Percentiles rank a stretch among this genome's conserved stretches.
Conservation (phyloP, 2,888 invertebrate species). For the Yponomeuta evonymella region DNA sequence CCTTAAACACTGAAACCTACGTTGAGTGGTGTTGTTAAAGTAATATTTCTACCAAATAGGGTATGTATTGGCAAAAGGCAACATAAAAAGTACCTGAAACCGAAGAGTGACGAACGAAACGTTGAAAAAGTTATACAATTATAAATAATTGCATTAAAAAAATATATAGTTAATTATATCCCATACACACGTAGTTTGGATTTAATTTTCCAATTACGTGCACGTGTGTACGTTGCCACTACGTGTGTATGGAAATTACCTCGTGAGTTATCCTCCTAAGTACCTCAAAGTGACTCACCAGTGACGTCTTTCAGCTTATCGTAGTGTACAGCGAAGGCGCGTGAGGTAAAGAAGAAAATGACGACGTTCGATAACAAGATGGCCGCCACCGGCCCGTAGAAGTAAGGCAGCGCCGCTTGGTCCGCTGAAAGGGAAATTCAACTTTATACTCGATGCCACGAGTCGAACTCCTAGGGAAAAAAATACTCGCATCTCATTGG, state of each 20-base stretch:
- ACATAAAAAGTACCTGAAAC: background rate
- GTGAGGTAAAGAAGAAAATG: slow-evolving; percentile 73
- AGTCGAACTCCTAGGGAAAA: too few species aligned
- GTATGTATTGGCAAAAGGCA: background rate
- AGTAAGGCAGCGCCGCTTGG: slow-evolving; percentile 75
- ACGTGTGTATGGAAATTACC: too few species aligned
- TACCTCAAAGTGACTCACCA: slow-evolving; percentile 40
- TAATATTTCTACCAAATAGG: background rate
- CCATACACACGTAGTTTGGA: too few species aligned
- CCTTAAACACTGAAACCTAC: too few species aligned
- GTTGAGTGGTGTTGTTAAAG: too few species aligned
- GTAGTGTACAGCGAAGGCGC: slow-evolving; percentile 67
- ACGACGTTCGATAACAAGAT: slow-evolving; percentile 71
- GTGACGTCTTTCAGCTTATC: slow-evolving; percentile 69
- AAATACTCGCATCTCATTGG: too few species aligned
- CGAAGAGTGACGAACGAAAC: background rate
- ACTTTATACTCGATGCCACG: background rate
- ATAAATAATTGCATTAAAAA: too few species aligned
- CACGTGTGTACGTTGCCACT: too few species aligned
- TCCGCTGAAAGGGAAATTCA: slow-evolving; percentile 58
- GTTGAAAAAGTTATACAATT: too few species aligned
- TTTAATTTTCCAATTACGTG: too few species aligned
- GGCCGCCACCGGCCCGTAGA: slow-evolving; percentile 77
- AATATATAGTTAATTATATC: too few species aligned
- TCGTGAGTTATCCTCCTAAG: background rate